Conservation (phyloP, 2,888 invertebrate genomes). For the Salticus scenicus region DNA sequence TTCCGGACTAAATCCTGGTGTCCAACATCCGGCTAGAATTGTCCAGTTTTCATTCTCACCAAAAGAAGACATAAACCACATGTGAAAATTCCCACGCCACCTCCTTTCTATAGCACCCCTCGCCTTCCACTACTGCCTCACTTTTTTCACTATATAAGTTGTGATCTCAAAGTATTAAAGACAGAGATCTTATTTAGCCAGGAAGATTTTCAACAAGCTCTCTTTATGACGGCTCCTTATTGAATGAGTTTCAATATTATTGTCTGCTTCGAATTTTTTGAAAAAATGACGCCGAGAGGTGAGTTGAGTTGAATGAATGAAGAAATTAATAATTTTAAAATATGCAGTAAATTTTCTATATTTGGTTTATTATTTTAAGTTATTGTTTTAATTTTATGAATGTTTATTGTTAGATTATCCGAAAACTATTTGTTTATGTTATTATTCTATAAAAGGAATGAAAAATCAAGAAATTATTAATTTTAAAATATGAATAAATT, state of each 20-base stretch:
- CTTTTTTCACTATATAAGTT: not conserved
- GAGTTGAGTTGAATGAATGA: not conserved
- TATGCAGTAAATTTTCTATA: too few relatives aligned
- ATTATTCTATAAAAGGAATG: too few relatives aligned
- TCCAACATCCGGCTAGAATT: conserved; percentile 46
- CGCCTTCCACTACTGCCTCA: not conserved
- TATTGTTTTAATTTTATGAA: too few relatives aligned
- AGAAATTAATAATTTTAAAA: too few relatives aligned
- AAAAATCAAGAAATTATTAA: too few relatives aligned
- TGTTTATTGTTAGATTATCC: too few relatives aligned
- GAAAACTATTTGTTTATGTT: too few relatives aligned
- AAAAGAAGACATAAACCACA: conserved; percentile 18
- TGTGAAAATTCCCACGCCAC: conserved; percentile 47
- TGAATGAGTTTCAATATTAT: not conserved
- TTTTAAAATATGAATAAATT: too few relatives aligned
- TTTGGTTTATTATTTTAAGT: too few relatives aligned
- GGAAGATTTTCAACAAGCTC: too few relatives aligned
- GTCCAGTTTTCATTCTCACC: conserved; percentile 38
- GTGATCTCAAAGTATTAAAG: not conserved
- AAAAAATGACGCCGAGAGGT: not conserved
- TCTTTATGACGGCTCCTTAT: too few relatives aligned
- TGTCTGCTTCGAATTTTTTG: not conserved
- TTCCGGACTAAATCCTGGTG: conserved; percentile 38
- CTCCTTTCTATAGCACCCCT: not conserved
- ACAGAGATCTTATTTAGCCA: too few relatives aligned